Evolutionary conservation across 2,888 invertebrate species (phyloP).

Genomic region (Volucella bombylans): DNA sequence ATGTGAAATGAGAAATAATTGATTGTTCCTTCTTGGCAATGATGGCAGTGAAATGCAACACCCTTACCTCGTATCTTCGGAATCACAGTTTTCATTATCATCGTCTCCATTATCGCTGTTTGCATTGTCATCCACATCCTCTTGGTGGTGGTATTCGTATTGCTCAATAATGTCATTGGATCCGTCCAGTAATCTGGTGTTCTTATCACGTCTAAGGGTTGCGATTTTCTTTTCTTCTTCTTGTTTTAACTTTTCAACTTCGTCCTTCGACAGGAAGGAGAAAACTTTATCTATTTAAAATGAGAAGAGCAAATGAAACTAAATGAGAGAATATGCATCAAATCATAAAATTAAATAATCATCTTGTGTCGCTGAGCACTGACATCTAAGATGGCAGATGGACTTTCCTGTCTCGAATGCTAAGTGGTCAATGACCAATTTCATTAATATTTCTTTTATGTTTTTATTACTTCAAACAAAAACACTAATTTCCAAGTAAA

Average conservation of each 20-base stretch:
- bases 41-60: constrained; percentile 11
- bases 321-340: constrained; percentile 65
- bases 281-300: constrained; percentile 90
- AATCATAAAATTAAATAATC: constrained; percentile 51
- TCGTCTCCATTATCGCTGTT: constrained; percentile 75
- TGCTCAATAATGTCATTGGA: constrained; percentile 79
- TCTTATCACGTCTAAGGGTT: constrained; percentile 82
- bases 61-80: constrained; percentile 74
- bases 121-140: constrained; percentile 77
- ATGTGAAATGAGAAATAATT: constrained; percentile 67
- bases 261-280: constrained; percentile 95
- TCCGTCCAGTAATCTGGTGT: constrained; percentile 80
- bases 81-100: constrained; percentile 75
- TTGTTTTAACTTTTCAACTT: constrained; percentile 95
- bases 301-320: constrained; percentile 76
- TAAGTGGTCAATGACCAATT: constrained; percentile 24
- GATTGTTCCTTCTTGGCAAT: constrained; percentile 40
- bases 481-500: constrained; percentile 28
- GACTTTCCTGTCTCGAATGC: constrained; percentile 22
- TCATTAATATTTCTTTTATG: neutral
- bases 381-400: constrained; percentile 9
- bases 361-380: constrained; percentile 48
- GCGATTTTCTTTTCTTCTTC: constrained; percentile 96
- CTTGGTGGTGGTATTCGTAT: constrained; percentile 76
- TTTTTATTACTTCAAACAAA: constrained; percentile 37